A percentile compares a stretch with the other conserved stretches of the same genome.
These are phyloP conservation scores for Musca domestica DNA, from an alignment of 1,140 invertebrate genomes.

Conservation along the genomic window DNA sequence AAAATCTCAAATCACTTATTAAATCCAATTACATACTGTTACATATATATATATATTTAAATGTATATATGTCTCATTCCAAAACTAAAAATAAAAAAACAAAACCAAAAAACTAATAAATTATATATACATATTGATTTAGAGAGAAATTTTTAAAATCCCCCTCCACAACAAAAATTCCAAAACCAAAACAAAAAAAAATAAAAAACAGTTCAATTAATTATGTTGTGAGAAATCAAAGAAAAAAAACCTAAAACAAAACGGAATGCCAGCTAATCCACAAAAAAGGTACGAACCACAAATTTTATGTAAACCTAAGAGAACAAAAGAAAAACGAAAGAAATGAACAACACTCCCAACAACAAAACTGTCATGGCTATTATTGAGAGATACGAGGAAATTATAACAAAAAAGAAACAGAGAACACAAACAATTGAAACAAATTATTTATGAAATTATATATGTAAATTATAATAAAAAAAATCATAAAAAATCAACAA, in stretches of 20 bases:
- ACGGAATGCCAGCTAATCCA: not conserved
- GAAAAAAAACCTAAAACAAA: conserved; percentile 1
- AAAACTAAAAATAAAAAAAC: too few relatives aligned
- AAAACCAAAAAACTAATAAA: too few relatives aligned
- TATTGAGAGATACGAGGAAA: conserved; percentile 8
- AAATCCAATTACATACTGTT: too few relatives aligned
- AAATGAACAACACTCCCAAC: not conserved
- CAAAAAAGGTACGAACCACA: not conserved
- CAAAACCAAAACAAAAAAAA: too few relatives aligned
- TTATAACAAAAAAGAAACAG: conserved; percentile 25
- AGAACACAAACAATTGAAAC: conserved; percentile 28
- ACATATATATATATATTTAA: too few relatives aligned
- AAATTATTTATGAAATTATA: conserved; percentile 52
- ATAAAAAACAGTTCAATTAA: too few relatives aligned
- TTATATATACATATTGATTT: too few relatives aligned
- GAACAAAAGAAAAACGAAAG: not conserved
- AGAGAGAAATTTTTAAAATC: too few relatives aligned
- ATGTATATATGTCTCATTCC: too few relatives aligned
- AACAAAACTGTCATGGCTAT: conserved; percentile 7
- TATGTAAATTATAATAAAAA: conserved; percentile 34
- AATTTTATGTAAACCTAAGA: not conserved
- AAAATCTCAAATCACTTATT: too few relatives aligned
- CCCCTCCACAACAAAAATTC: too few relatives aligned
- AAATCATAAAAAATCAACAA: conserved; percentile 27
- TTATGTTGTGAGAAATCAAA: not conserved